Evolutionary conservation across 1,140 invertebrate species (phyloP).

Genomic region (Dryas iulia): DNA sequence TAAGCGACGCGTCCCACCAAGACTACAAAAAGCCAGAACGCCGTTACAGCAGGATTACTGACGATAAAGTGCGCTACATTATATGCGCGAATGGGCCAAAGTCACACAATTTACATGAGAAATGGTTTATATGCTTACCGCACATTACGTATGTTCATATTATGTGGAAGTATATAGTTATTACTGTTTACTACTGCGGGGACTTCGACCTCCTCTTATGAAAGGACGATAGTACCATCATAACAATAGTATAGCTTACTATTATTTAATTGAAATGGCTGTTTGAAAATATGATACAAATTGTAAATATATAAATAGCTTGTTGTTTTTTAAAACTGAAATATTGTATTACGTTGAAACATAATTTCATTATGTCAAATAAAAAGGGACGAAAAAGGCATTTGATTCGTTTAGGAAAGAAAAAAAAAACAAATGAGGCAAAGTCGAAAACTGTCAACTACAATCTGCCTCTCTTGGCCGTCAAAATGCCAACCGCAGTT

Average conservation of each 20-base stretch:
- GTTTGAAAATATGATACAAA: background rate
- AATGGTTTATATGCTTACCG: slow-evolving; percentile 56
- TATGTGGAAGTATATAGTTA: slow-evolving; percentile 28
- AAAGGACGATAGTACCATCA: too few species aligned
- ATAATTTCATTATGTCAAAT: background rate
- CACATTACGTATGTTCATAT: slow-evolving; percentile 43
- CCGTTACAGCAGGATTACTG: slow-evolving; percentile 54
- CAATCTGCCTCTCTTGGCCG: slow-evolving; percentile 31
- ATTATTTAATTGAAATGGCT: too few species aligned
- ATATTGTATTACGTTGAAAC: background rate
- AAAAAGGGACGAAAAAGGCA: slow-evolving; percentile 1
- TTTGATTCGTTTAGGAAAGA: slow-evolving; percentile 1
- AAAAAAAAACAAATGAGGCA: slow-evolving; percentile 29
- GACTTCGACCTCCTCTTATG: slow-evolving; percentile 3
- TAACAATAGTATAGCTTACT: background rate
- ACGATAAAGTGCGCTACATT: slow-evolving; percentile 63
- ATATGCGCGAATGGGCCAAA: slow-evolving; percentile 52
- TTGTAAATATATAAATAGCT: background rate
- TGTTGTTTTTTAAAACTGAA: background rate
- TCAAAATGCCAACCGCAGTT: slow-evolving; percentile 38
- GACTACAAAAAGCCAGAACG: slow-evolving; percentile 39
- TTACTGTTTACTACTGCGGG: slow-evolving; percentile 32
- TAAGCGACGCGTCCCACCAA: slow-evolving; percentile 32
- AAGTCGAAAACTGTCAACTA: slow-evolving; percentile 35
- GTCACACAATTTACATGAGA: slow-evolving; percentile 63